Percentiles rank a stretch among this genome's conserved stretches.
phyloP scores from a whole-genome alignment of 2,113 vertebrate species.

The Urocolius indicus region DNA sequence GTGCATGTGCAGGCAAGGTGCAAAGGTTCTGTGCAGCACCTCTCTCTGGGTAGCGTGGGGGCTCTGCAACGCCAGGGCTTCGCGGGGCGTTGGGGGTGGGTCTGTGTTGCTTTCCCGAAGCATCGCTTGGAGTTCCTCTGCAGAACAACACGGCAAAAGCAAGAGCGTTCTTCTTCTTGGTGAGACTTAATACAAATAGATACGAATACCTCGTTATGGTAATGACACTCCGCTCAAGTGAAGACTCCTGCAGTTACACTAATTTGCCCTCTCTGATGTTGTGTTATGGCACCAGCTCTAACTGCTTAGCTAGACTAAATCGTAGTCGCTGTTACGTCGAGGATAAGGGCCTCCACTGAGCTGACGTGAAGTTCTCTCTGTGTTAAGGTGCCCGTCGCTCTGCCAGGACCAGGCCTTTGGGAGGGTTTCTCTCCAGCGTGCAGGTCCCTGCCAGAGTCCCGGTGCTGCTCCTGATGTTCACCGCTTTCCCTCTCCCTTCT shows the following conservation, averaged over 20 bases:
- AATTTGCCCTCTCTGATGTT: constrained; percentile 37
- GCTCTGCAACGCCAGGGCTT: neutral
- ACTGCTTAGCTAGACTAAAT: neutral
- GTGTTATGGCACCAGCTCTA: constrained; percentile 1
- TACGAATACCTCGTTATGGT: constrained; percentile 16
- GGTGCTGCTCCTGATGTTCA: neutral
- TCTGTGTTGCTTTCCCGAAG: constrained; percentile 8
- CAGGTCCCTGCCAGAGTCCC: neutral
- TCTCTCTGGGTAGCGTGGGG: neutral
- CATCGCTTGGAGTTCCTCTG: constrained; percentile 1
- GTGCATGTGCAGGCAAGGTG: constrained; percentile 33
- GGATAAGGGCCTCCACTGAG: neutral
- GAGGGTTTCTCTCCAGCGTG: neutral
- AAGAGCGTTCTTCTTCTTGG: neutral
- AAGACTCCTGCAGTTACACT: constrained; percentile 52
- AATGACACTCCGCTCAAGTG: constrained; percentile 3
- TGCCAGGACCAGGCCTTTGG: neutral
- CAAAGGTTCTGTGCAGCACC: constrained; percentile 29
- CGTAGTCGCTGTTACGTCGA: neutral
- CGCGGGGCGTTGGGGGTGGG: neutral
- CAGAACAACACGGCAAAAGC: neutral
- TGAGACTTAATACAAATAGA: neutral
- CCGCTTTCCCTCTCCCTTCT: neutral
- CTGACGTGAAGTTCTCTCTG: neutral
- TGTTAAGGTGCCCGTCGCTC: neutral